A percentile compares a stretch with the other conserved stretches of the same genome.
These are phyloP conservation scores for Exocentrus adspersus DNA, from an alignment of 2,888 invertebrate genomes.

Conservation along the genomic window DNA sequence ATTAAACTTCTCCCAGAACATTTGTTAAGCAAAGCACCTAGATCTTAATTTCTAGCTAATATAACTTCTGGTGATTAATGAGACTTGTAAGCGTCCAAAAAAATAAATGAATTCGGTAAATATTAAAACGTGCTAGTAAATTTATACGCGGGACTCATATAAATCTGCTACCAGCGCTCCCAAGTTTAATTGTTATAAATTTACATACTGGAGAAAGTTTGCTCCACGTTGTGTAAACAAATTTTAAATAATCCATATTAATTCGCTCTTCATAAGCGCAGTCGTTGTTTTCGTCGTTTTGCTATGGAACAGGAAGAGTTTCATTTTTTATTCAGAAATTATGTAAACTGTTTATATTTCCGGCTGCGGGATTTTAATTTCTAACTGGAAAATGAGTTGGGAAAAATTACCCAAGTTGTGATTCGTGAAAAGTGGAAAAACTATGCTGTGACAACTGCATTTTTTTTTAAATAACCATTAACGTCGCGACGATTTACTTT, in stretches of 20 bases:
- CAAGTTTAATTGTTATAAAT: slow-evolving; percentile 3
- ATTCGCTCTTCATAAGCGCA: neutral
- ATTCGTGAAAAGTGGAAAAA: too few relatives aligned
- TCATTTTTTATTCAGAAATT: slow-evolving; percentile 3
- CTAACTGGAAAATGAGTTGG: too few relatives aligned
- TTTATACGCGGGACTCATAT: neutral
- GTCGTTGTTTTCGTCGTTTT: neutral
- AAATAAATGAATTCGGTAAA: neutral
- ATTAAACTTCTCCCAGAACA: neutral
- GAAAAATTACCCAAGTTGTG: too few relatives aligned
- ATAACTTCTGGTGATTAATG: neutral
- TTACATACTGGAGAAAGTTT: slow-evolving; percentile 3
- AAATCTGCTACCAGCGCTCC: neutral
- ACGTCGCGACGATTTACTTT: too few relatives aligned
- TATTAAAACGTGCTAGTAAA: slow-evolving; percentile 3
- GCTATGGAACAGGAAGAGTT: neutral
- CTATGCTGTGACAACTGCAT: too few relatives aligned
- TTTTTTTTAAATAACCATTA: too few relatives aligned
- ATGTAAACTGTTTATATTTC: neutral
- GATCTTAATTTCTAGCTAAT: neutral
- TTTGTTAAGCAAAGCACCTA: neutral
- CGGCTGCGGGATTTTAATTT: neutral
- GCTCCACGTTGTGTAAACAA: slow-evolving; percentile 1
- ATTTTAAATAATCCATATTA: slow-evolving; percentile 3
- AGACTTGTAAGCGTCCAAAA: neutral